phyloP scores from a whole-genome alignment of 2,888 invertebrate genomes.

The Chironomus tentans region DNA sequence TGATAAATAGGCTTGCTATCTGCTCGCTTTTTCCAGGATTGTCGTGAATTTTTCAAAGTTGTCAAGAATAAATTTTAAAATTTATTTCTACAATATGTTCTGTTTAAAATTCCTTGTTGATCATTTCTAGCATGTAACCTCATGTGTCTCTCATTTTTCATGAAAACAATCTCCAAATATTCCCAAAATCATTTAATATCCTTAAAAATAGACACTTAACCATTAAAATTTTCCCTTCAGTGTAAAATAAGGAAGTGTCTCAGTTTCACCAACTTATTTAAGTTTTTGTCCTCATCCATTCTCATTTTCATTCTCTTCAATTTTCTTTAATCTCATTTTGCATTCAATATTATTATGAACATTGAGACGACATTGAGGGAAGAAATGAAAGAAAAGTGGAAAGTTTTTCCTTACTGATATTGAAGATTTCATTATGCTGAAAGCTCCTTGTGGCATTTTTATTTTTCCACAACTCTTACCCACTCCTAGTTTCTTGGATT shows the following conservation, averaged over 20 bases:
- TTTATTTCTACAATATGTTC: too few relatives aligned
- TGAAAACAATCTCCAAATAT: neutral
- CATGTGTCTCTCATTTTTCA: too few relatives aligned
- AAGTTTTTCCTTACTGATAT: too few relatives aligned
- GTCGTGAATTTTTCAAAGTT: too few relatives aligned
- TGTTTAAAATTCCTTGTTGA: too few relatives aligned
- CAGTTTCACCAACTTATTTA: conserved; percentile 17
- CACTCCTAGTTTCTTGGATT: too few relatives aligned
- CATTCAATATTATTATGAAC: conserved; percentile 8
- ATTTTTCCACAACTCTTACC: too few relatives aligned
- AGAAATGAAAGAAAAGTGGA: neutral
- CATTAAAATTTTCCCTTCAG: neutral
- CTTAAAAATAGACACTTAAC: neutral
- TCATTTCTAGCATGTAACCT: too few relatives aligned
- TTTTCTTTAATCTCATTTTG: conserved; percentile 10
- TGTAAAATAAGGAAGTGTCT: neutral
- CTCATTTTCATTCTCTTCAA: too few relatives aligned
- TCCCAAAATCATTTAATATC: neutral
- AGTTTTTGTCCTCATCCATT: neutral
- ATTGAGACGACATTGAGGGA: neutral
- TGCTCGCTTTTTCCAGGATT: too few relatives aligned
- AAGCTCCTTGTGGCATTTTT: neutral
- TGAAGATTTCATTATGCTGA: neutral
- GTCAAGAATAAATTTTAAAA: too few relatives aligned
- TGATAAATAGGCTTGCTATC: too few relatives aligned